Evolutionary conservation across 1,140 invertebrate species (phyloP).

Genomic region (Eulimnadia texana): DNA sequence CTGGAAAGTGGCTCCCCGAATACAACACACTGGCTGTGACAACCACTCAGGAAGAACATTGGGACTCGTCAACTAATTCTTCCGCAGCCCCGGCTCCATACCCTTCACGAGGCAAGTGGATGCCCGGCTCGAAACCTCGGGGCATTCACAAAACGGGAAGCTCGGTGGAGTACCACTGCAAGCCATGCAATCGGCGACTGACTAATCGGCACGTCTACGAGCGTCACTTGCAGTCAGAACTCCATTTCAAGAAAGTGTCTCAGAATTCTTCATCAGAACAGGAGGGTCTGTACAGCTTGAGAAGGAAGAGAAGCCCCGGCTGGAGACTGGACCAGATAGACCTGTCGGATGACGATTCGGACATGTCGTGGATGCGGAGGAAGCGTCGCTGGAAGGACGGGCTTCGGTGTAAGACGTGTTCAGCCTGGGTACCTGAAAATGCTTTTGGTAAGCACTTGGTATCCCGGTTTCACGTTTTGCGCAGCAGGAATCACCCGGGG

Average conservation of each 20-base stretch:
- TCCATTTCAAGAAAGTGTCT: constrained; percentile 47
- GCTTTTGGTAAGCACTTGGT: constrained; percentile 68
- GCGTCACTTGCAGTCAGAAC: constrained; percentile 51
- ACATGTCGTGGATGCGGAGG: constrained; percentile 6
- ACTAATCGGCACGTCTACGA: constrained; percentile 55
- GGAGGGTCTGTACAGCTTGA: constrained; percentile 13
- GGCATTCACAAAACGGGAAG: constrained; percentile 29
- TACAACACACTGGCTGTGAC: neutral
- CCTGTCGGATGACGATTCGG: constrained; percentile 2
- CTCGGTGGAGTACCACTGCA: constrained; percentile 55
- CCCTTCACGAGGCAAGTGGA: constrained; percentile 61
- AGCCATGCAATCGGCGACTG: constrained; percentile 54
- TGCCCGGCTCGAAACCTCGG: constrained; percentile 32
- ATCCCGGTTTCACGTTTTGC: constrained; percentile 56
- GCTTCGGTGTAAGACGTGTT: constrained; percentile 47
- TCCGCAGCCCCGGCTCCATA: constrained; percentile 30
- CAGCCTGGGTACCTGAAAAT: constrained; percentile 43
- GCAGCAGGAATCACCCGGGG: constrained; percentile 25
- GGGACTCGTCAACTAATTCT: neutral
- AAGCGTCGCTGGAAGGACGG: neutral
- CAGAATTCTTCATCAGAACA: constrained; percentile 17
- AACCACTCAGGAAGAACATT: neutral
- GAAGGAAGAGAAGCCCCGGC: constrained; percentile 27
- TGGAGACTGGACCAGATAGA: constrained; percentile 25
- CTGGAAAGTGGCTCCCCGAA: neutral